Base-by-base conservation (phyloP, 2,888 invertebrate genomes). In the Platycheirus rosarum region DNA sequence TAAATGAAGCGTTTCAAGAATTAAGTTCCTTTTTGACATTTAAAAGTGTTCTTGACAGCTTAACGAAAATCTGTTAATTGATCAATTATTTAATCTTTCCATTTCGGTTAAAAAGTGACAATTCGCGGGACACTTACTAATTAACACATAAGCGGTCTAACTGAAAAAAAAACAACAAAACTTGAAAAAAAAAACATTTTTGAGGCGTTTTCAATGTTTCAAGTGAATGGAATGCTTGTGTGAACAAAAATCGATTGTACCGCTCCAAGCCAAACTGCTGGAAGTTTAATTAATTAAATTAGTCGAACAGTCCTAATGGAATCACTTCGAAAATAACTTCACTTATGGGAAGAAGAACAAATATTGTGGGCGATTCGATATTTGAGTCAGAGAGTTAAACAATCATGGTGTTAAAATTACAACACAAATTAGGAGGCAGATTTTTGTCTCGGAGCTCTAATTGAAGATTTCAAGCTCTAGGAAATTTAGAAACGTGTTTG, bases 71-170 rank as follows among this genome's bases (percentile, higher is more conserved):
- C 69, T 46, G 75, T 75, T 65, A 51, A 80, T 75, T 49, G 65
- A 75, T 70, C 60, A 66, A 79, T 74, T 68, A 68, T 74, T 68
- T 63, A 55, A 80, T 60, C 69, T 49, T 70, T 75, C 57, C 57
- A 55, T 70, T 53, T 44, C 20, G 51, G 44, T 49, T 48, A 29
- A 57, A 29, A 57, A 57, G 57, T 65, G 75, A 63, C 63, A 69
- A 51, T 65, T 75, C 79, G 70, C 68, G 79, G 70, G 70, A 60
- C 75, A 65, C 75, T 75, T 44, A 75, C 20, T 65, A 60, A 75
- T 80, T 80, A 80, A 16, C 79, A 80, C 79, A 51, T 80, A 14
- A 40, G 53, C 65, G 75, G 79, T 65, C 26, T 69, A 60, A 63
- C 75, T 65, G 57, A 69, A 32, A 65, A 49, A 75, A 65, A 69